Percentiles rank a stretch among this genome's conserved stretches.
These are phyloP conservation scores for Stichodactyla helianthus DNA, from an alignment of 64 coral and sea anemone species.

Conservation along the genomic window DNA sequence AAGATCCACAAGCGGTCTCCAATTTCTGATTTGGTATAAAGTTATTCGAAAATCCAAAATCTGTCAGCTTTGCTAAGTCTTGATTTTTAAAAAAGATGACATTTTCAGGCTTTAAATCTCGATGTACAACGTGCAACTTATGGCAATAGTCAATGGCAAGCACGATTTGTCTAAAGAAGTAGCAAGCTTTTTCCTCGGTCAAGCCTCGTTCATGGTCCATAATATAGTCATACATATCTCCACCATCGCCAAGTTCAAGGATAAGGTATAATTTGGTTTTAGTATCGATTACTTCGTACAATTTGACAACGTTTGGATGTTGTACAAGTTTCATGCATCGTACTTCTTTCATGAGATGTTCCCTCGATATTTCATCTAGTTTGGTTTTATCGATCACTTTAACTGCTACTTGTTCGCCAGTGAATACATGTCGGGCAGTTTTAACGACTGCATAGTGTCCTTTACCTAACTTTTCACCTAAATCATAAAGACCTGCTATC, in stretches of 20 bases:
- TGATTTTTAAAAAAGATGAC: constrained; percentile 97
- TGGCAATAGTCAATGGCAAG: constrained; percentile 99
- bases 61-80: constrained; percentile 97
- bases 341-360: constrained; percentile 92
- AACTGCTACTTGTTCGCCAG: constrained; percentile 93
- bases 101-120: constrained; percentile 99
- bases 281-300: constrained; percentile 99
- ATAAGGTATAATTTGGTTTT: constrained; percentile 97
- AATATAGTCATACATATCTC: constrained; percentile 99
- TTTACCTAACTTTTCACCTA: constrained; percentile 87
- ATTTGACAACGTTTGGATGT: constrained; percentile 96
- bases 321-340: constrained; percentile 99
- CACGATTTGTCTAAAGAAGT: constrained; percentile 96
- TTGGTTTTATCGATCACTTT: constrained; percentile 99
- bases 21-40: constrained; percentile 91
- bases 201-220: constrained; percentile 97
- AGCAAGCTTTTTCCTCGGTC: constrained; percentile 82
- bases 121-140: constrained; percentile 91
- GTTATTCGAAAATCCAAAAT: constrained; percentile 99
- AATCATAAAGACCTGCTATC: constrained; percentile 95
- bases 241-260: constrained; percentile 93
- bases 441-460: constrained; percentile 99
- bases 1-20: constrained; percentile 88
- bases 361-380: constrained; percentile 83
- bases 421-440: constrained; percentile 94